phyloP scores from a whole-genome alignment of 2,888 invertebrate species.

The Limnephilus rhombicus region DNA sequence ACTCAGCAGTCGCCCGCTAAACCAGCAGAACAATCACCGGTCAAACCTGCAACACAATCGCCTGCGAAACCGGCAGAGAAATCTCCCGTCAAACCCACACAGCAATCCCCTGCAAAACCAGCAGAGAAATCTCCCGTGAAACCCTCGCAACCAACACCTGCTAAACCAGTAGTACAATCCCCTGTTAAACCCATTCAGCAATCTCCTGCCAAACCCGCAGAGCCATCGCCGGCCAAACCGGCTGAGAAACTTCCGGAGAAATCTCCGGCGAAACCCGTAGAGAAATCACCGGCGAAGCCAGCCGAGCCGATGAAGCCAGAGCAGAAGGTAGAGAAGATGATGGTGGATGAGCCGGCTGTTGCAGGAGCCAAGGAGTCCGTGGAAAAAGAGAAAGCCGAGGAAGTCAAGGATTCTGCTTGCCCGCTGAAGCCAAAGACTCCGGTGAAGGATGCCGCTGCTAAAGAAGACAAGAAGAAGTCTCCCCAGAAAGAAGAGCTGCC shows the following conservation, averaged over 20 bases:
- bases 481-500: neutral
- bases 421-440: neutral
- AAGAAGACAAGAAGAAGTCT: neutral
- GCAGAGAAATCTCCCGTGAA: conserved; percentile 53
- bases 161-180: conserved; percentile 30
- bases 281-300: conserved; percentile 4
- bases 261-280: conserved; percentile 41
- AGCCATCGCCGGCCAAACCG: conserved; percentile 47
- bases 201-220: conserved; percentile 45
- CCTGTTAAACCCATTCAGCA: conserved; percentile 12
- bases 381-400: neutral
- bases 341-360: neutral
- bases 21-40: conserved; percentile 8
- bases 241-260: conserved; percentile 43
- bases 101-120: conserved; percentile 56
- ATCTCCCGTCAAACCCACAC: conserved; percentile 30
- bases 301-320: neutral
- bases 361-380: neutral
- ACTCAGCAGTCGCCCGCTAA: conserved; percentile 27
- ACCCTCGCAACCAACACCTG: conserved; percentile 4
- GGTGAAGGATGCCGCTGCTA: neutral
- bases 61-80: conserved; percentile 39
- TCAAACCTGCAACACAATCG: conserved; percentile 39
- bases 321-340: neutral
- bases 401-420: neutral